A percentile compares a stretch with the other conserved stretches of the same genome.
phyloP scores from a whole-genome alignment of 2,797 vertebrate species.

The Neopelma chrysocephalum region DNA sequence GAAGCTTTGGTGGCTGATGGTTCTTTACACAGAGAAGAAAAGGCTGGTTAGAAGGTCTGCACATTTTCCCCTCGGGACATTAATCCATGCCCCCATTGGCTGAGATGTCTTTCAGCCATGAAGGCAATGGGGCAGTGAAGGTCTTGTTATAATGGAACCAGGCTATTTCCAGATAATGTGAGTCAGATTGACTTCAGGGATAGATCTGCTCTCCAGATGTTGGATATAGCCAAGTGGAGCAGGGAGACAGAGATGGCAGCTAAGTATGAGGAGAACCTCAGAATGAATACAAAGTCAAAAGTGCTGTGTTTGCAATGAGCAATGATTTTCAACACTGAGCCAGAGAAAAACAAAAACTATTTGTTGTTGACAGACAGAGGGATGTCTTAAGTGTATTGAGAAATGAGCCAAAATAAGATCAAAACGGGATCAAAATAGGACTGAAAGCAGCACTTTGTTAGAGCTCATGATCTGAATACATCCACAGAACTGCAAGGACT shows the following conservation, averaged over 20 bases:
- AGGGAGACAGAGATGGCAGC: constrained; percentile 24
- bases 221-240: constrained; percentile 41
- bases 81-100: constrained; percentile 47
- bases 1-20: not conserved
- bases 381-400: not conserved
- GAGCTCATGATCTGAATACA: not conserved
- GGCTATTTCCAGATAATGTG: constrained; percentile 69
- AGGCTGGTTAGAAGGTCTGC: constrained; percentile 1
- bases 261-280: not conserved
- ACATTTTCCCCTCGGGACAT: constrained; percentile 61
- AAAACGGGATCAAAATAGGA: not conserved
- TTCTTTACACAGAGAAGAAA: not conserved
- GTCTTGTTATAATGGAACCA: constrained; percentile 66
- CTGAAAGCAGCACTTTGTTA: not conserved
- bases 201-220: constrained; percentile 71
- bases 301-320: not conserved
- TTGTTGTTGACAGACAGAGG: not conserved
- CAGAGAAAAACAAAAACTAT: not conserved
- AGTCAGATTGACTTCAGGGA: constrained; percentile 60
- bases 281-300: not conserved
- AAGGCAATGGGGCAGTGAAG: constrained; percentile 60
- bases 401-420: not conserved
- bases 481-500: not conserved
- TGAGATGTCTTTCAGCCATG: constrained; percentile 59
- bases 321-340: not conserved